These are phyloP conservation scores for Romanogobio albipinnatus DNA, from an alignment of 2,113 vertebrate species.

Conservation along the genomic window DNA sequence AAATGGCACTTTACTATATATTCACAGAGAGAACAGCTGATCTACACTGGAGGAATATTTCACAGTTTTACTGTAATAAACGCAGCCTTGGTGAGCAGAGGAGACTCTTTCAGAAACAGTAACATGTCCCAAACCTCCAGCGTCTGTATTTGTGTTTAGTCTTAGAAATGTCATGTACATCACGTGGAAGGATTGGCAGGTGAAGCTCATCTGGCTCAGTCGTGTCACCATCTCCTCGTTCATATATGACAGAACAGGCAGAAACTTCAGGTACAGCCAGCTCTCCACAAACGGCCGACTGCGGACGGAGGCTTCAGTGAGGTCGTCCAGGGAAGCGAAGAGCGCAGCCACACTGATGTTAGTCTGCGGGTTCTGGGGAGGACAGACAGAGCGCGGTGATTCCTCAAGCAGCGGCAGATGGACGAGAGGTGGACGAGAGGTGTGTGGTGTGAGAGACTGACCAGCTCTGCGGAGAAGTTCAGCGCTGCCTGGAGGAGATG, in stretches of 20 bases:
- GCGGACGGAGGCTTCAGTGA: background rate
- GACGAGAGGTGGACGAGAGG: background rate
- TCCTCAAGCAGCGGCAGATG: background rate
- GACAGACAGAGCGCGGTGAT: background rate
- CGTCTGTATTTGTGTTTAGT: too few species aligned
- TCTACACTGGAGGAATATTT: too few species aligned
- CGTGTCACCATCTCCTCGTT: background rate
- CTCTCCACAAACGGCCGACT: background rate
- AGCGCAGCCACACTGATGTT: background rate
- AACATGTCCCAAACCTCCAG: too few species aligned
- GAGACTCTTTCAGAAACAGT: too few species aligned
- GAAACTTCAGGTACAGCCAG: conserved; percentile 30
- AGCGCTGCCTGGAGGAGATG: background rate
- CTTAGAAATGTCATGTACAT: conserved; percentile 17
- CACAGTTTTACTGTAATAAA: too few species aligned
- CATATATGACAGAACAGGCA: conserved; percentile 16
- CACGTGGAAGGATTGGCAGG: conserved; percentile 12
- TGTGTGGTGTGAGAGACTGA: background rate
- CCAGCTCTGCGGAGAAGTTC: background rate
- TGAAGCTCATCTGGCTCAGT: conserved; percentile 30
- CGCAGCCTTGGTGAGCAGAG: too few species aligned
- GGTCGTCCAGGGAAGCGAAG: background rate
- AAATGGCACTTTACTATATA: too few species aligned
- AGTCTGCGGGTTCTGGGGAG: background rate
- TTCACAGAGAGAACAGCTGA: too few species aligned